Conservation (phyloP, 2,113 vertebrate genomes). For the Calyptomena viridis region DNA sequence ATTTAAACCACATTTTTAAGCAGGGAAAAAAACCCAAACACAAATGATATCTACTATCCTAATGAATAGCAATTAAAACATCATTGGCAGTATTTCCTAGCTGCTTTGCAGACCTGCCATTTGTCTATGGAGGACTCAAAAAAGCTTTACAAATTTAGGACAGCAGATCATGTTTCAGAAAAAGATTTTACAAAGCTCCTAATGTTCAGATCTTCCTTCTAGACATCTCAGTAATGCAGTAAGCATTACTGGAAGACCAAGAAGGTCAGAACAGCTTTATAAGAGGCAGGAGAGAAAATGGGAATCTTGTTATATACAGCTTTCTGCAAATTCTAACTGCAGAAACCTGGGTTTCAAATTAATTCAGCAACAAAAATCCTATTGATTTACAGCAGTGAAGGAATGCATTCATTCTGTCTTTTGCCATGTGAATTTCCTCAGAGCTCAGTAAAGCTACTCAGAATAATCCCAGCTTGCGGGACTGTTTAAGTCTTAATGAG, state of each 20-base stretch:
- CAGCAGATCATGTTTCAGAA: neutral
- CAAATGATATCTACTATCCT: neutral
- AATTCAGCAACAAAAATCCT: neutral
- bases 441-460: neutral
- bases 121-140: neutral
- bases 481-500: neutral
- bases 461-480: neutral
- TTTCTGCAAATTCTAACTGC: neutral
- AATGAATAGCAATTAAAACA: neutral
- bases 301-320: neutral
- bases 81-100: neutral
- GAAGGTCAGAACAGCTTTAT: neutral
- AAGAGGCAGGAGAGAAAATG: neutral
- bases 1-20: neutral
- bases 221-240: neutral
- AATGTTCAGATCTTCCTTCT: neutral
- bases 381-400: neutral
- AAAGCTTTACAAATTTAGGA: neutral
- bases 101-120: neutral
- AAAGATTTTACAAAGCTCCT: slow-evolving; percentile 17
- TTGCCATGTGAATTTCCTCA: neutral
- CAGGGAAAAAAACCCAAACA: neutral
- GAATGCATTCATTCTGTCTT: neutral
- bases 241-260: neutral
- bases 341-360: neutral